Percentiles rank a stretch among this genome's conserved stretches.
Conservation (phyloP, 2,797 vertebrate species). For the Uromys caudimaculatus region DNA sequence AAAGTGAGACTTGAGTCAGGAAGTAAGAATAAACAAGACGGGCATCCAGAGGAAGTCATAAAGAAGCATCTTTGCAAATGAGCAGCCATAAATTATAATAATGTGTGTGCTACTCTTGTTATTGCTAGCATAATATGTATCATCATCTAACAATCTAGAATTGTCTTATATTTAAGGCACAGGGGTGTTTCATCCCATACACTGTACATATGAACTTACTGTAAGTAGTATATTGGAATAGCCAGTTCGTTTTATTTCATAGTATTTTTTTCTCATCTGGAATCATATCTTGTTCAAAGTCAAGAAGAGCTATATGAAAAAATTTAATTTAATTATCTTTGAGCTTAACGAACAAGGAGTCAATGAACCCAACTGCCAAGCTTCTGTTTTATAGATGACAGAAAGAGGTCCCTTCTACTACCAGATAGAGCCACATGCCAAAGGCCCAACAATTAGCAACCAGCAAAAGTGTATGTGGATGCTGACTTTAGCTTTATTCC, state of each 20-base stretch:
- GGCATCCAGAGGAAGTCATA: slow-evolving; percentile 11
- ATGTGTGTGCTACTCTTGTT: slow-evolving; percentile 26
- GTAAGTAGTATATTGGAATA: slow-evolving; percentile 17
- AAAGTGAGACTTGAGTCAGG: not conserved
- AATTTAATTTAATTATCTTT: slow-evolving; percentile 48
- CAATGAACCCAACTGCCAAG: not conserved
- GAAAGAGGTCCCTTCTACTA: not conserved
- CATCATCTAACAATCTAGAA: slow-evolving; percentile 19
- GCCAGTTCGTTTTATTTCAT: not conserved
- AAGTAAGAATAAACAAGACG: slow-evolving; percentile 3
- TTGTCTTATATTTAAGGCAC: slow-evolving; percentile 19
- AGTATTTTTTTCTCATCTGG: not conserved
- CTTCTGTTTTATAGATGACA: slow-evolving; percentile 25
- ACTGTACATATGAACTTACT: not conserved
- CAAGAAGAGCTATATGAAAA: not conserved
- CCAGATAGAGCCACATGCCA: slow-evolving; percentile 9
- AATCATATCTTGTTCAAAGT: slow-evolving; percentile 52
- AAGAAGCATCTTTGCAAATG: not conserved
- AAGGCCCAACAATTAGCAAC: not conserved
- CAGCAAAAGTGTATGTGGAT: not conserved
- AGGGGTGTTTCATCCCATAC: not conserved
- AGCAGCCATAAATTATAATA: not conserved
- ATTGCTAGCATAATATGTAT: not conserved
- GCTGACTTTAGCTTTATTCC: not conserved
- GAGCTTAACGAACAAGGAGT: slow-evolving; percentile 40